Evolutionary conservation across 2,888 invertebrate genomes (phyloP).

Genomic region (Odontocerum albicorne): DNA sequence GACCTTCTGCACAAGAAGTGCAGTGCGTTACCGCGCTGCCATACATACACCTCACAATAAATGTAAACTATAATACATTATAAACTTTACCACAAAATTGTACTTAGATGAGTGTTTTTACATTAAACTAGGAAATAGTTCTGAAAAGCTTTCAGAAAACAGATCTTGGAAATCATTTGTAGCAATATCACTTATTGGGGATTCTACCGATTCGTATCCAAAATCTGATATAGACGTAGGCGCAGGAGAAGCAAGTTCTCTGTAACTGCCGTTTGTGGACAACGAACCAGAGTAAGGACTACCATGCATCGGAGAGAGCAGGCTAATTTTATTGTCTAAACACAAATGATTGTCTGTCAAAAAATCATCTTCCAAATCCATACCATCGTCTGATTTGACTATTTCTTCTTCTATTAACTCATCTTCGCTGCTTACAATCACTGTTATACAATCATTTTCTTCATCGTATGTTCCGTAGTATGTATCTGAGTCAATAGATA

Average conservation of each 20-base stretch:
- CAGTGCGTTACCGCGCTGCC: too few relatives aligned
- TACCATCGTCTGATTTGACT: constrained; percentile 9
- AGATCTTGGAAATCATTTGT: constrained; percentile 60
- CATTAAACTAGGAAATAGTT: constrained; percentile 74
- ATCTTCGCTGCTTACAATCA: constrained; percentile 67
- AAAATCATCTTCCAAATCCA: constrained; percentile 12
- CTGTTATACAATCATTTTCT: constrained; percentile 71
- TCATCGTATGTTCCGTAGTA: constrained; percentile 75
- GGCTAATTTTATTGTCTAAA: constrained; percentile 13
- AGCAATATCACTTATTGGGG: constrained; percentile 53
- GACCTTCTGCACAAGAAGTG: too few relatives aligned
- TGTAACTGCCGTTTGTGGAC: constrained; percentile 46
- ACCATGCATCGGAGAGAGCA: constrained; percentile 51
- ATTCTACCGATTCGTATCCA: constrained; percentile 55
- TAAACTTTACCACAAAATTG: constrained; percentile 27
- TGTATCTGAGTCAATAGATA: constrained; percentile 57
- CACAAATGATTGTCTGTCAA: constrained; percentile 6
- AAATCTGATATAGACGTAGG: constrained; percentile 52
- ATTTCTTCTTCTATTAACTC: constrained; percentile 37
- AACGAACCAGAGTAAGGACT: constrained; percentile 41
- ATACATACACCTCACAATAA: too few relatives aligned
- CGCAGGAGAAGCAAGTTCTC: constrained; percentile 50
- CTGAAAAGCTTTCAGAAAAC: constrained; percentile 76
- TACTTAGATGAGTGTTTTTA: too few relatives aligned
- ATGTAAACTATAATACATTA: constrained; percentile 16